Conservation (phyloP, 2,113 vertebrate species). For the Labeo rohita region DNA sequence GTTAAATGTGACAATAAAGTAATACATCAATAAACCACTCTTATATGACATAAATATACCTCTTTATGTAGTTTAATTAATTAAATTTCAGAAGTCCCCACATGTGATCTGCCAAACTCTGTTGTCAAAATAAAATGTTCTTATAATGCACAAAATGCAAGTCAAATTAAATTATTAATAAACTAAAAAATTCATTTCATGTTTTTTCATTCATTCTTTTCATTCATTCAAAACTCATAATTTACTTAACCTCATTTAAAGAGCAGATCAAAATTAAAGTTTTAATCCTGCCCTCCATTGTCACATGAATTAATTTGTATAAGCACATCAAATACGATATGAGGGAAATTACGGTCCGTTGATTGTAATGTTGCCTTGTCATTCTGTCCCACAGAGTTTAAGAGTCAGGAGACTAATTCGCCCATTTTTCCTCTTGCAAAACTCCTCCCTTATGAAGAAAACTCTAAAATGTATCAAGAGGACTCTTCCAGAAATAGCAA, state of each 20-base stretch:
- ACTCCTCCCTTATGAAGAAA: constrained; percentile 98
- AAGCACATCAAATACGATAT: background rate
- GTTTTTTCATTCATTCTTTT: too few species aligned
- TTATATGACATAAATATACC: background rate
- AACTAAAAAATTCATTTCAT: too few species aligned
- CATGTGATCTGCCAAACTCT: background rate
- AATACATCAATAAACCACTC: background rate
- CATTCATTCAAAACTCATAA: too few species aligned
- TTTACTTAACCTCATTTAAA: background rate
- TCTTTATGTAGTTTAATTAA: background rate
- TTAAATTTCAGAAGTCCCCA: background rate
- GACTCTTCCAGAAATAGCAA: constrained; percentile 92
- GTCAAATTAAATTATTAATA: too few species aligned
- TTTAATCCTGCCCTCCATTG: background rate
- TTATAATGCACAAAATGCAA: background rate
- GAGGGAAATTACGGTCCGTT: background rate
- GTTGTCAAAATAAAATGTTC: background rate
- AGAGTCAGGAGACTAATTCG: constrained; percentile 87
- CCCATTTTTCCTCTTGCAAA: constrained; percentile 95
- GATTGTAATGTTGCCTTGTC: background rate
- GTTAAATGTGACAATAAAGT: background rate
- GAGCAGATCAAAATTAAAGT: background rate
- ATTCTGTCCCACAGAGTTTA: constrained; percentile 72
- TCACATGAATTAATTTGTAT: background rate
- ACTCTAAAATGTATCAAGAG: constrained; percentile 92